Percentiles rank a stretch among this genome's conserved stretches.
Conservation (phyloP, 1,140 invertebrate species). For the Lasaia peninsularis region DNA sequence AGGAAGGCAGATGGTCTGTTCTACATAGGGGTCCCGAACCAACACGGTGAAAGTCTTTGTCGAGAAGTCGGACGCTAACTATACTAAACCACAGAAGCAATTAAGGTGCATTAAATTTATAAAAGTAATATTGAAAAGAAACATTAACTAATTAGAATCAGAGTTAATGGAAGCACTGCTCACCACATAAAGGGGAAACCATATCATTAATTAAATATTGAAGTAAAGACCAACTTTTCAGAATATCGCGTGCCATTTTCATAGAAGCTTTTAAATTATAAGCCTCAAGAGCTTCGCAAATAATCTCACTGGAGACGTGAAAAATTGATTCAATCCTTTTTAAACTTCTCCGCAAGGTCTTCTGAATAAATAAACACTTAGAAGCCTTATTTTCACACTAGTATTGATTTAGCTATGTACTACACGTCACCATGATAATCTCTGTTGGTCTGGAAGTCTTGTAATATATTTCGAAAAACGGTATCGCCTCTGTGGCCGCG, state of each 20-base stretch:
- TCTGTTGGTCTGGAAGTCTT: too few relatives aligned
- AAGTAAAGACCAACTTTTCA: neutral
- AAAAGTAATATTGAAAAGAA: too few relatives aligned
- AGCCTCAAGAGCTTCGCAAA: constrained; percentile 17
- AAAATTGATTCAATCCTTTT: constrained; percentile 40
- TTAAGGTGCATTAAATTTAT: too few relatives aligned
- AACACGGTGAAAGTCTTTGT: too few relatives aligned
- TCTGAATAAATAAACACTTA: constrained; percentile 37
- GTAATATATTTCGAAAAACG: too few relatives aligned
- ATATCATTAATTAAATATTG: constrained; percentile 7
- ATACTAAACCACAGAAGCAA: too few relatives aligned
- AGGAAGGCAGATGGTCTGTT: too few relatives aligned
- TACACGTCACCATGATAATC: too few relatives aligned
- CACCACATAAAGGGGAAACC: neutral
- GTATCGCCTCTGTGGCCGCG: too few relatives aligned
- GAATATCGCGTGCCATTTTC: neutral
- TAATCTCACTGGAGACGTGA: constrained; percentile 25
- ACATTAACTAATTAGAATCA: neutral
- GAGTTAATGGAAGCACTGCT: neutral
- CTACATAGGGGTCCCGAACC: too few relatives aligned
- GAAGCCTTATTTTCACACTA: constrained; percentile 8
- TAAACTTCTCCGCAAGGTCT: constrained; percentile 28
- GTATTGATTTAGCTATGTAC: neutral
- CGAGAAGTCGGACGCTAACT: too few relatives aligned
- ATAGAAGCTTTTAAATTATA: constrained; percentile 22